phyloP scores from a whole-genome alignment of 2,113 vertebrate genomes.

The Hydrochoerus hydrochaeris region DNA sequence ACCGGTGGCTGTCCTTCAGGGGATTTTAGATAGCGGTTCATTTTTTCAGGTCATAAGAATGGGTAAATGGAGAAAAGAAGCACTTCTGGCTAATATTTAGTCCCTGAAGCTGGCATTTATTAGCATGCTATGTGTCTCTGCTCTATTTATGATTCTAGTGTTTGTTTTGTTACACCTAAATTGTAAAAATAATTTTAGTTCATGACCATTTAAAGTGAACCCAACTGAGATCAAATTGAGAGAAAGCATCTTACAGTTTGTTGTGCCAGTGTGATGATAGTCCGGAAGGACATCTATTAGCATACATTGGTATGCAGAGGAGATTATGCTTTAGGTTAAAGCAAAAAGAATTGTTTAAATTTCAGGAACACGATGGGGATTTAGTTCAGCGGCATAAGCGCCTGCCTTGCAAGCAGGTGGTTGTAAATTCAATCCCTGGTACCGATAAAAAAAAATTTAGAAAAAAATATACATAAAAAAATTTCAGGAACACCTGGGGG shows the following conservation, averaged over 20 bases:
- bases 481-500: neutral
- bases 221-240: neutral
- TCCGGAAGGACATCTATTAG: neutral
- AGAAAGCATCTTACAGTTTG: neutral
- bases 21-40: slow-evolving; percentile 77
- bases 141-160: slow-evolving; percentile 20
- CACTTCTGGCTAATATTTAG: slow-evolving; percentile 76
- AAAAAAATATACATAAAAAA: too few species aligned
- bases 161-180: slow-evolving; percentile 57
- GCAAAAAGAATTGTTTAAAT: neutral
- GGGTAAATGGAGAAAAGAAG: slow-evolving; percentile 41
- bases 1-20: slow-evolving; percentile 57
- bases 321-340: slow-evolving; percentile 44
- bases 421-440: too few species aligned
- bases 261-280: neutral
- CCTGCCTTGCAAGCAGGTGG: too few species aligned
- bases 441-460: too few species aligned
- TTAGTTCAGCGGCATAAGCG: too few species aligned
- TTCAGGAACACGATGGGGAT: neutral
- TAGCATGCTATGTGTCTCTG: neutral
- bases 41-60: slow-evolving; percentile 68
- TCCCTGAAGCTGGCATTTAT: slow-evolving; percentile 56
- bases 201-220: neutral
- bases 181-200: slow-evolving; percentile 45
- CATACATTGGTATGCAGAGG: neutral